Conservation (phyloP, 2,113 vertebrate genomes). For the Recurvirostra avosetta region DNA sequence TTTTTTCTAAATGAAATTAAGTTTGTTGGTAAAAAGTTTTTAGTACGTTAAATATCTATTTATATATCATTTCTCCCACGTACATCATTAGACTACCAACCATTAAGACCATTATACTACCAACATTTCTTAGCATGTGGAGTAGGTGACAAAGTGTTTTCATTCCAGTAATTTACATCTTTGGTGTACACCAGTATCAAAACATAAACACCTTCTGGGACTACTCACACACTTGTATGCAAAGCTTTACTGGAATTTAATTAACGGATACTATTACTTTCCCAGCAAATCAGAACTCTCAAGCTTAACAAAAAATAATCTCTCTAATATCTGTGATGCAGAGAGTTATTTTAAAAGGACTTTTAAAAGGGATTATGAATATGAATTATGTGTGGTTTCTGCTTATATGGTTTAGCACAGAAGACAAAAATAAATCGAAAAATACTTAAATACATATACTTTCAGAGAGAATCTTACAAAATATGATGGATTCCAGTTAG, state of each 20-base stretch:
- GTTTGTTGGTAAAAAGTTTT: neutral
- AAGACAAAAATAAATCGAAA: neutral
- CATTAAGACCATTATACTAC: neutral
- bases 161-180: neutral
- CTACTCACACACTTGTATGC: neutral
- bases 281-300: neutral
- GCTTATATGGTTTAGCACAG: neutral
- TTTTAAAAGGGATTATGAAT: neutral
- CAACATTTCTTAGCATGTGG: neutral
- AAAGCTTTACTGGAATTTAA: neutral
- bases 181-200: neutral
- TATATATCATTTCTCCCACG: accelerated
- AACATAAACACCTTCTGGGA: neutral
- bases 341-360: neutral
- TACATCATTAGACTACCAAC: neutral
- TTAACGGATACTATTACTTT: neutral
- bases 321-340: neutral
- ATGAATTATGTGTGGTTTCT: neutral
- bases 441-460: neutral
- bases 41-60: neutral
- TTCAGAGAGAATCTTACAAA: neutral
- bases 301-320: too few species aligned
- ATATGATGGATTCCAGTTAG: neutral
- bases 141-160: neutral
- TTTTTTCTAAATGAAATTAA: neutral